Conservation (phyloP, 2,888 invertebrate genomes). For the Mechanitis messenoides region DNA sequence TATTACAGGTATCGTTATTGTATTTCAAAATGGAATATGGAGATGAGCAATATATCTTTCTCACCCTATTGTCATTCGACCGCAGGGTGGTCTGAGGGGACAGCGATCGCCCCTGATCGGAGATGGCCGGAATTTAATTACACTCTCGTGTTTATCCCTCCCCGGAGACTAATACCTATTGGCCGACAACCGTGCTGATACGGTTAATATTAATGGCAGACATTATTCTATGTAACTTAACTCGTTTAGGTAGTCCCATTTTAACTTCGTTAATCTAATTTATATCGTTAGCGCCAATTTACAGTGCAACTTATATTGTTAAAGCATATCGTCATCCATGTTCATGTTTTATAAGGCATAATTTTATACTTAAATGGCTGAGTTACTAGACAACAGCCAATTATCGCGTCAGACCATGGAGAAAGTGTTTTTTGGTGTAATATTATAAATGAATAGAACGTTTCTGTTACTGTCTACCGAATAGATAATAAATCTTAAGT, state of each 20-base stretch:
- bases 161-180: conserved; percentile 39
- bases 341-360: too few relatives aligned
- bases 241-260: conserved; percentile 13
- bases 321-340: too few relatives aligned
- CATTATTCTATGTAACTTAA: conserved; percentile 22
- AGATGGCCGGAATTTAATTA: conserved; percentile 61
- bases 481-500: too few relatives aligned
- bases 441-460: too few relatives aligned
- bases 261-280: conserved; percentile 21
- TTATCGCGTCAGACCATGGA: too few relatives aligned
- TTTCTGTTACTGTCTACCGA: too few relatives aligned
- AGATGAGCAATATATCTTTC: conserved; percentile 26
- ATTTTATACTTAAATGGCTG: too few relatives aligned
- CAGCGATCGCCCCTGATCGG: conserved; percentile 33
- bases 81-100: conserved; percentile 37
- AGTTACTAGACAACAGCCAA: too few relatives aligned
- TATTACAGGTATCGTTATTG: background rate
- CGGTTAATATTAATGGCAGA: conserved; percentile 29
- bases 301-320: background rate
- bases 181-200: conserved; percentile 25
- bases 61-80: conserved; percentile 46
- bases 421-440: too few relatives aligned
- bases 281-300: conserved; percentile 24
- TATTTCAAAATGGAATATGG: background rate
- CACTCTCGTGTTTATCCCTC: conserved; percentile 41